Conservation (phyloP, 2,888 invertebrate genomes). For the Antitype chi region DNA sequence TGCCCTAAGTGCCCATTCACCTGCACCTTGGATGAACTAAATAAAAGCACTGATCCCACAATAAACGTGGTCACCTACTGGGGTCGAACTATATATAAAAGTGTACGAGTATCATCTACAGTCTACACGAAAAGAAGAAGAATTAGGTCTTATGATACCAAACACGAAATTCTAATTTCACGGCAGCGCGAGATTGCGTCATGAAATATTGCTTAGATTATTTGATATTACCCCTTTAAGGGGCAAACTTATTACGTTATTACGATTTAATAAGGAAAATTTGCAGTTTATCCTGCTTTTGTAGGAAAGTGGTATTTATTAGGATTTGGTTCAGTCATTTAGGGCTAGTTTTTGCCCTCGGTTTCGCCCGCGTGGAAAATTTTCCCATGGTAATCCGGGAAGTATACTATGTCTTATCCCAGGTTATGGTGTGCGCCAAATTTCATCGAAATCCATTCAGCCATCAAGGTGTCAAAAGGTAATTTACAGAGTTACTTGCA, state of each 20-base stretch:
- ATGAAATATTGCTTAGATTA: constrained; percentile 59
- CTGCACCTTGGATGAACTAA: too few species aligned
- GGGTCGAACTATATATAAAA: too few species aligned
- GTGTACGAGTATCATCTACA: too few species aligned
- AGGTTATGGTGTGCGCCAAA: neutral
- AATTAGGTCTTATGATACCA: constrained; percentile 9
- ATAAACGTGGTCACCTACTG: too few species aligned
- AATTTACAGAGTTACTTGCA: neutral
- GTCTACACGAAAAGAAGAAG: too few species aligned
- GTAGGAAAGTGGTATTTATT: constrained; percentile 43
- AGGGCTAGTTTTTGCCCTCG: neutral
- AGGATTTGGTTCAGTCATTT: constrained; percentile 16
- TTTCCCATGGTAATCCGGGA: too few species aligned
- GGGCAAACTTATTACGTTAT: constrained; percentile 32
- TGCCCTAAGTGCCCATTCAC: too few species aligned
- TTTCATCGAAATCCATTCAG: neutral
- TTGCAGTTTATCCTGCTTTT: constrained; percentile 47
- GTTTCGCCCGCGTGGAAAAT: accelerated
- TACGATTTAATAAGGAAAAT: constrained; percentile 58
- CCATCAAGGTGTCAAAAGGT: neutral
- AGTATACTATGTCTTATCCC: neutral
- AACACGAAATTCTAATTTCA: constrained; percentile 40
- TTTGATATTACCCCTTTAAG: constrained; percentile 47
- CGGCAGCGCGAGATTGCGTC: constrained; percentile 15
- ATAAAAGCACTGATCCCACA: too few species aligned